Percentiles rank a stretch among this genome's conserved stretches.
phyloP scores from a whole-genome alignment of 37 sponge, comb jelly and placozoan species.

The Spongia lamella region DNA sequence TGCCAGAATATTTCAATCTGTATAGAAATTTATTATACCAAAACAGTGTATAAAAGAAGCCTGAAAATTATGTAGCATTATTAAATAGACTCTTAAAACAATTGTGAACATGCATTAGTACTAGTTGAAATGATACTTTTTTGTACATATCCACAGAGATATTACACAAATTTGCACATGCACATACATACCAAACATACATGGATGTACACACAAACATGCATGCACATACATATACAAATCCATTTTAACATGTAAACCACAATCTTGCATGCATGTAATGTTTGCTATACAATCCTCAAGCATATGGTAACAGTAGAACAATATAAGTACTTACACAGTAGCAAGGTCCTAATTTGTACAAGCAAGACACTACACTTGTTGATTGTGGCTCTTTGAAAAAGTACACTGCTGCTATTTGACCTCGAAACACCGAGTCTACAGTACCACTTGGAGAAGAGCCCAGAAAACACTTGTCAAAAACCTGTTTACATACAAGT shows the following conservation, averaged over 20 bases:
- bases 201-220: background rate
- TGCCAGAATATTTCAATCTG: no score
- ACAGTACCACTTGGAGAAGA: constrained; percentile 67
- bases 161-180: no score
- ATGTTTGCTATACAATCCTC: background rate
- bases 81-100: no score
- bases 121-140: no score
- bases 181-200: no score
- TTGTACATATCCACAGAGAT: no score
- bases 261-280: background rate
- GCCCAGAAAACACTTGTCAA: constrained; percentile 92
- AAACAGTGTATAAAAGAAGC: no score
- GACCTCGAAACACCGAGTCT: constrained; percentile 78
- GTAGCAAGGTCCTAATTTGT: constrained; percentile 78
- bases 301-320: constrained; percentile 4
- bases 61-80: no score
- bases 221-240: background rate
- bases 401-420: constrained; percentile 83
- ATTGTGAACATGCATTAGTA: no score
- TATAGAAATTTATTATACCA: no score
- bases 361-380: constrained; percentile 55
- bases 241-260: background rate
- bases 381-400: constrained; percentile 69
- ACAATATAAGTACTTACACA: constrained; percentile 35
- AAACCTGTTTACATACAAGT: constrained; percentile 48